phyloP scores from a whole-genome alignment of 2,888 invertebrate genomes.

The Drosophila neotestacea region DNA sequence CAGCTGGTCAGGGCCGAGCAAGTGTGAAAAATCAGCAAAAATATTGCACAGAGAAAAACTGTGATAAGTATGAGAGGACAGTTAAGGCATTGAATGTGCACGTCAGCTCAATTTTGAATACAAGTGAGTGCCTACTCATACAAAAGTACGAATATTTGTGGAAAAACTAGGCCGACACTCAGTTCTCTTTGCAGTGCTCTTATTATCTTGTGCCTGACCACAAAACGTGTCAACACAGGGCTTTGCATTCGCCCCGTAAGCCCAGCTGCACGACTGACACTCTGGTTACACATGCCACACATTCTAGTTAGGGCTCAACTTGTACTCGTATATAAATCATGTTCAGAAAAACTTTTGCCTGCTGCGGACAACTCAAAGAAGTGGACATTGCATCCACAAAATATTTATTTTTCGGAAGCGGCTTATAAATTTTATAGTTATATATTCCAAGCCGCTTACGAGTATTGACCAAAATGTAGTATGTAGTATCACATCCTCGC shows the following conservation, averaged over 20 bases:
- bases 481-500: slow-evolving; percentile 22
- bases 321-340: slow-evolving; percentile 63
- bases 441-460: slow-evolving; percentile 67
- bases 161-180: slow-evolving; percentile 35
- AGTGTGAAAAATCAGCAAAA: slow-evolving; percentile 73
- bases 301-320: slow-evolving; percentile 7
- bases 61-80: slow-evolving; percentile 38
- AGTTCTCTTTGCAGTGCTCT: slow-evolving; percentile 31
- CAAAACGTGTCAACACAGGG: slow-evolving; percentile 72
- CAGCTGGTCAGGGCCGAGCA: slow-evolving; percentile 52
- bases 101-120: slow-evolving; percentile 52
- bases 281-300: slow-evolving; percentile 1
- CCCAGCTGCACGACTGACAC: slow-evolving; percentile 41
- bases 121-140: slow-evolving; percentile 38
- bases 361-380: slow-evolving; percentile 53
- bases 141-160: slow-evolving; percentile 19
- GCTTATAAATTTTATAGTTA: slow-evolving; percentile 68
- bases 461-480: slow-evolving; percentile 55
- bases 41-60: slow-evolving; percentile 42
- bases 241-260: slow-evolving; percentile 49
- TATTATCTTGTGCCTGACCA: slow-evolving; percentile 76
- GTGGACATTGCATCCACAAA: slow-evolving; percentile 47
- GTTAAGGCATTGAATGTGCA: slow-evolving; percentile 18
- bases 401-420: slow-evolving; percentile 51
- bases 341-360: slow-evolving; percentile 50